Evolutionary conservation across 2,113 vertebrate species (phyloP), one percentile per base, ranked within the genome.

Genomic region (Bucco capensis): DNA sequence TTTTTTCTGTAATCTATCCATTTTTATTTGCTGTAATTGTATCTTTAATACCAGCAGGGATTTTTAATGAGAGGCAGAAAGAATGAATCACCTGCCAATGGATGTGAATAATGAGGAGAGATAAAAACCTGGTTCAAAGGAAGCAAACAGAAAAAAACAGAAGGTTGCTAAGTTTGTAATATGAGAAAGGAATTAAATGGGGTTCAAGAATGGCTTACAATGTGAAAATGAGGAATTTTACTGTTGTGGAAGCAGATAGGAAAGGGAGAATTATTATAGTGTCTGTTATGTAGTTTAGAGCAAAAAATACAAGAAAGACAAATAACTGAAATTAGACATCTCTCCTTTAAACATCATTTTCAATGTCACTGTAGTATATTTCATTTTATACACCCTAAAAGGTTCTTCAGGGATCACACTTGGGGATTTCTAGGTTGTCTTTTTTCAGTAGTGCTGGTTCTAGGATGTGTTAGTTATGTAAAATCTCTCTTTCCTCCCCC

Each of bases 181-280:
- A 30, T 31, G 57, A 7, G 9, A 70, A 87, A 49, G 31, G 7
- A 79, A 76, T 76, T 37, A 73, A 73, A 73, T 79, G 25, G 27
- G 9, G 54, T 61, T 79, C 44, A 46, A 21, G 62, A 27, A 51
- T 58, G 37, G 24, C 13, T 57, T 82, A 31, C 49, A 65, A 38
- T 17, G 57, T 79, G 66, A 75, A 83, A 93, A 76, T 75, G 37
- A 84, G 31, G 13, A 33, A 28, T 90, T 89, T 70, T 83, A 44
- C 17, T 40, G 53, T 46, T 60, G 35, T 33, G 69, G 51, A 65
- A 53, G 57, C 30, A 75, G 40, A 35, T 18, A 76, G 38, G 24
- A 72, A 71, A 79, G 21, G 25, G 58, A 64, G 6, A 25, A 14
- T n/a, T n/a, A 16, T 8, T 50, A 6, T 5, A 46, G 10, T 9